These are phyloP conservation scores for Micrasema minimum DNA, from an alignment of 1,140 invertebrate species.

Conservation along the genomic window DNA sequence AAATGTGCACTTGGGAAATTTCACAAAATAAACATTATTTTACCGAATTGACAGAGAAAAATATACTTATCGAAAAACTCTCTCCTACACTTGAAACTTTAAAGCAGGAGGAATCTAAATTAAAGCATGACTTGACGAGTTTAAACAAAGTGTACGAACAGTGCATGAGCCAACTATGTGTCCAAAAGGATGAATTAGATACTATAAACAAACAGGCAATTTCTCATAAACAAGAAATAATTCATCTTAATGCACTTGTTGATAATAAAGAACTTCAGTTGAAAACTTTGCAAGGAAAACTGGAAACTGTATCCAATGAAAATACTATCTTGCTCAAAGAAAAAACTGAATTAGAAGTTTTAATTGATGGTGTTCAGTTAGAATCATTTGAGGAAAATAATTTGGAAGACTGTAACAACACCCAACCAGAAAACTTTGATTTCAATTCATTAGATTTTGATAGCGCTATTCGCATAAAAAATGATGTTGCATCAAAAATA, in stretches of 20 bases:
- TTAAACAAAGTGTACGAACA: background rate
- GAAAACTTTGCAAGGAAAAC: background rate
- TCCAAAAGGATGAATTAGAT: constrained; percentile 2
- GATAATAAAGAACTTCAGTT: background rate
- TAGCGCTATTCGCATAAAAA: background rate
- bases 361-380: constrained; percentile 18
- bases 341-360: constrained; percentile 21
- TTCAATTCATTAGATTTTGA: constrained; percentile 19
- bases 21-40: constrained; percentile 4
- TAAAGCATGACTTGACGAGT: background rate
- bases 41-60: constrained; percentile 8
- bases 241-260: background rate
- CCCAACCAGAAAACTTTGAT: background rate
- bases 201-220: background rate
- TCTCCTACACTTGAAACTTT: background rate
- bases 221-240: constrained; percentile 12
- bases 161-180: background rate
- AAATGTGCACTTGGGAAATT: background rate
- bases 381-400: background rate
- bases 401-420: background rate
- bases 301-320: background rate
- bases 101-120: background rate
- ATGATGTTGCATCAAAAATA: background rate
- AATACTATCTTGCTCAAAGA: constrained; percentile 17
- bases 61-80: background rate